A percentile compares a stretch with the other conserved stretches of the same genome.
phyloP scores from a whole-genome alignment of 2,797 vertebrate species.

The Danio kyathit region DNA sequence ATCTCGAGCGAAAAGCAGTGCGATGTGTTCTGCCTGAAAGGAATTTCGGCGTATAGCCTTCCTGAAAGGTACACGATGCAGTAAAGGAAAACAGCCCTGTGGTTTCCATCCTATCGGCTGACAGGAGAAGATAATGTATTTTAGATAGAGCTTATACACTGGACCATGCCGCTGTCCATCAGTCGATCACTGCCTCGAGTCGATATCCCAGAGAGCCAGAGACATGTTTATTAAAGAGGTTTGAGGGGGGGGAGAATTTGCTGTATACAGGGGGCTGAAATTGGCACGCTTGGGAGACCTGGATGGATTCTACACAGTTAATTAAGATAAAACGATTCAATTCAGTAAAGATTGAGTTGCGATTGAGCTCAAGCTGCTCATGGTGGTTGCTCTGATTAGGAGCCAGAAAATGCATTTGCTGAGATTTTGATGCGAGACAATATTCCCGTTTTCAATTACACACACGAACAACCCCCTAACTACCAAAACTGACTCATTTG shows the following conservation, averaged over 20 bases:
- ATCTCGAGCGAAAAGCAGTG: slow-evolving; percentile 21
- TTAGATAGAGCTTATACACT: slow-evolving; percentile 60
- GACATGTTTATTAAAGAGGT: slow-evolving; percentile 72
- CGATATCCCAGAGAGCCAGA: slow-evolving; percentile 64
- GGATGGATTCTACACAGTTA: slow-evolving; percentile 80
- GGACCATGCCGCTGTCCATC: slow-evolving; percentile 63
- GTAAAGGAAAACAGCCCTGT: slow-evolving; percentile 49
- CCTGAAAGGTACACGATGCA: slow-evolving; percentile 45
- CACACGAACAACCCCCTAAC: slow-evolving; percentile 83
- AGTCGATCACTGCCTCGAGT: slow-evolving; percentile 67
- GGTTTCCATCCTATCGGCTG: slow-evolving; percentile 48
- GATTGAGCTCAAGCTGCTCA: slow-evolving; percentile 68
- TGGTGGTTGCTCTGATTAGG: slow-evolving; percentile 76
- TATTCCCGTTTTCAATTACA: slow-evolving; percentile 87
- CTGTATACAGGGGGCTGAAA: slow-evolving; percentile 56
- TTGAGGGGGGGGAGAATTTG: slow-evolving; percentile 30
- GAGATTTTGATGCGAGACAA: slow-evolving; percentile 81
- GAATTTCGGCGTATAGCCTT: slow-evolving; percentile 16
- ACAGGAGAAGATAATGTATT: slow-evolving; percentile 62
- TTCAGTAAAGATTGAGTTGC: slow-evolving; percentile 75
- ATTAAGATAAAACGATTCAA: slow-evolving; percentile 85
- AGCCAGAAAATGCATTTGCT: slow-evolving; percentile 74
- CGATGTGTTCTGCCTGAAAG: slow-evolving; percentile 23
- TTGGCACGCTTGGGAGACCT: slow-evolving; percentile 67
- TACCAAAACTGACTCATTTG: slow-evolving; percentile 83